Evolutionary conservation across 2,888 invertebrate species (phyloP).

Genomic region (Caenorhabditis macrosperma): DNA sequence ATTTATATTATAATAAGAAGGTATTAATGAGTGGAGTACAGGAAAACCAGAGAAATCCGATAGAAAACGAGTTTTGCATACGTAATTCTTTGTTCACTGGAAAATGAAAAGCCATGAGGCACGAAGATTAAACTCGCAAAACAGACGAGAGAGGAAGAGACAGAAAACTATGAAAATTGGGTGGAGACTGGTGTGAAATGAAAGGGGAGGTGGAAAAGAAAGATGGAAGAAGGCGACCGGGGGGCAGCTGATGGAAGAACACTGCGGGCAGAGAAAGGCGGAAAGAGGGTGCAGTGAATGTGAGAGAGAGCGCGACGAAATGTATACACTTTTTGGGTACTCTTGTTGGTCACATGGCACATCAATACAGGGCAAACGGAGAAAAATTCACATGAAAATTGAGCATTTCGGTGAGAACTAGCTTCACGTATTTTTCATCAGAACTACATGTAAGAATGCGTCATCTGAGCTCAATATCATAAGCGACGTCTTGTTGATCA

Average conservation of each 20-base stretch:
- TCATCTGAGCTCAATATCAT: constrained; percentile 45
- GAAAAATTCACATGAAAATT: neutral
- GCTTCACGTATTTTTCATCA: neutral
- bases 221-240: constrained; percentile 16
- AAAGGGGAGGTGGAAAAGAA: constrained; percentile 34
- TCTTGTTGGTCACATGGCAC: neutral
- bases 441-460: neutral
- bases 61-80: too few species aligned
- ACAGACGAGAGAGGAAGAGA: neutral
- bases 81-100: neutral
- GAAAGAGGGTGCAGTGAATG: constrained; percentile 30
- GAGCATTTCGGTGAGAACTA: neutral
- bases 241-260: constrained; percentile 34
- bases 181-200: neutral
- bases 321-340: constrained; percentile 1
- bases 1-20: neutral
- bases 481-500: constrained; percentile 51
- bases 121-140: neutral
- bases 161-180: constrained; percentile 3
- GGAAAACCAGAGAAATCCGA: too few species aligned
- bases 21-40: neutral
- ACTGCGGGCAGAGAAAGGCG: constrained; percentile 24
- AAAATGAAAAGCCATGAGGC: neutral
- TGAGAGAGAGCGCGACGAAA: neutral
- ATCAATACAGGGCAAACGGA: neutral